Conservation (phyloP, 2,888 invertebrate species). For the Lysandra bellargus region DNA sequence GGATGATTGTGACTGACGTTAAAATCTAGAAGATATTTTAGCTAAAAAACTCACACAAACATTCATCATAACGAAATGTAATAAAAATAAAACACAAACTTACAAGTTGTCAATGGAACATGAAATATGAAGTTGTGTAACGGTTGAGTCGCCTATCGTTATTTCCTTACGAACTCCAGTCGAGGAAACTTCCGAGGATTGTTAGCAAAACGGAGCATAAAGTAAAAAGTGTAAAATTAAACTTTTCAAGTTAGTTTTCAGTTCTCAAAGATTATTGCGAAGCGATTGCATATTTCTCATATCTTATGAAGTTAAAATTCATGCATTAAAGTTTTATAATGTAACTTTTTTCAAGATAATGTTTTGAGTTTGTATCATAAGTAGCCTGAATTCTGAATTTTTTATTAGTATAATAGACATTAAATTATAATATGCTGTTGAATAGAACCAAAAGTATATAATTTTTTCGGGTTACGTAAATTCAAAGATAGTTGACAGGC, state of each 20-base stretch:
- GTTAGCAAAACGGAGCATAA: conserved; percentile 27
- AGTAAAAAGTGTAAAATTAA: conserved; percentile 31
- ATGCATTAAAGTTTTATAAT: conserved; percentile 25
- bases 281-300: conserved; percentile 29
- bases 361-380: background rate
- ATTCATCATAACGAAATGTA: background rate
- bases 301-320: conserved; percentile 24
- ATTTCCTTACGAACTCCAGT: conserved; percentile 15
- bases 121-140: conserved; percentile 1
- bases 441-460: no score
- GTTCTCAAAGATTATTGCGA: conserved; percentile 30
- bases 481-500: no score
- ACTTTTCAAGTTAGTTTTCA: conserved; percentile 29
- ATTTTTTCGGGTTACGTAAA: no score
- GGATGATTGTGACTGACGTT: background rate
- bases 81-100: background rate
- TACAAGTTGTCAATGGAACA: background rate
- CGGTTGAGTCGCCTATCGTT: conserved; percentile 16
- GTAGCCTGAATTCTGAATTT: background rate
- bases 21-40: background rate
- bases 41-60: background rate
- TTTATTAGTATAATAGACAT: background rate
- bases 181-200: conserved; percentile 17
- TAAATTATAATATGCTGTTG: background rate
- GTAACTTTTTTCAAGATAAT: conserved; percentile 1